Evolutionary conservation across 2,888 invertebrate genomes (phyloP), one percentile per base, ranked within the genome.

Genomic region (Lasioglossum oenotherae): DNA sequence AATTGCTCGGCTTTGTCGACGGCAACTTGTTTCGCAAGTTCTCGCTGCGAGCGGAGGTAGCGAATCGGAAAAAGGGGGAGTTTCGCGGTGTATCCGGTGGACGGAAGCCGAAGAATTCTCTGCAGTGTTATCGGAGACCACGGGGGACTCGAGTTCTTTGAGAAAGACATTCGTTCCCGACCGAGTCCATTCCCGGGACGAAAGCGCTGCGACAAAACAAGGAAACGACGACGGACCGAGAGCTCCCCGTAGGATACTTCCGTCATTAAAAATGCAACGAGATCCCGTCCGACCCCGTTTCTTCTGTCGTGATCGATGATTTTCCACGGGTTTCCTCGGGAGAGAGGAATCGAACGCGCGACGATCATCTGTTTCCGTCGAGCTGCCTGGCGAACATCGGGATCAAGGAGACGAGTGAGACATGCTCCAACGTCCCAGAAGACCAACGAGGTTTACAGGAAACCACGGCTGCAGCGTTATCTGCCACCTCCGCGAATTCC

Each of bases 11-110:
- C 79, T 86, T 81, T 86, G 89, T 89, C 81, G 82, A 60, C 81
- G 64, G 41, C 82, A 87, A 89, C 74, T 87, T 87, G 88, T 89
- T 85, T 80, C 82, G 78, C 14, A 75, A 85, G 78, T 89, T 85
- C 75, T 38, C 75, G 74, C 53, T n/a, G 41, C 73, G 74, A 72
- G 69, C 38, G 69, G 38, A 69, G 38, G 69, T 69, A 69, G 69
- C 69, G 38, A 4, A 38, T 69, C 75, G 85, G 64, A 76, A 76
- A 81, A 81, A 49, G 38, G 67, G 67, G 60, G 19, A 57, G 78
- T 49, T 69, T 4, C 69, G 38, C 38, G 38, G 69, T 57, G 74
- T 53, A 27, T 67, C 67, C 27, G 80, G 19, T 72, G 57, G 72
- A n/a, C 31, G 77, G 64, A 57, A 75, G 74, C 38, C 44, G 46